Evolutionary conservation across 2,888 invertebrate species (phyloP).

Genomic region (Acleris literana): DNA sequence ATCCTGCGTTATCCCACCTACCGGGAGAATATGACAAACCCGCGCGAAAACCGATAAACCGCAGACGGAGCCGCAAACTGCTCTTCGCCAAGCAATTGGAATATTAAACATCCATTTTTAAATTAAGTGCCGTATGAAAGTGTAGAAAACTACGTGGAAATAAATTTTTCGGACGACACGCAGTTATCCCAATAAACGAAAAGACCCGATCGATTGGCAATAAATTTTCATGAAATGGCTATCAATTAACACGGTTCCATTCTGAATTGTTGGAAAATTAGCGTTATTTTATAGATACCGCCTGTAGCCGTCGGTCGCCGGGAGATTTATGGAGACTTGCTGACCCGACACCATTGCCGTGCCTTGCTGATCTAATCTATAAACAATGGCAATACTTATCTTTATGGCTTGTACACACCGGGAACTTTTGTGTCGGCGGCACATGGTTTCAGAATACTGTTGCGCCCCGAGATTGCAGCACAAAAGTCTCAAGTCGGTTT

Average conservation of each 20-base stretch:
- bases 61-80: not conserved
- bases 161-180: constrained; percentile 23
- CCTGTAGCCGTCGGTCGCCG: constrained; percentile 26
- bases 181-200: constrained; percentile 44
- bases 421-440: too few relatives aligned
- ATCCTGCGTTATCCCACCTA: too few relatives aligned
- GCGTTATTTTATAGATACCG: constrained; percentile 38
- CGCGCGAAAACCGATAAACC: not conserved
- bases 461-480: too few relatives aligned
- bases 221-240: constrained; percentile 48
- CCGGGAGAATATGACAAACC: not conserved
- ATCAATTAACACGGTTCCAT: constrained; percentile 53
- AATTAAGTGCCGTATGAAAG: not conserved
- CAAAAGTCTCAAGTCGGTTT: too few relatives aligned
- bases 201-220: constrained; percentile 42
- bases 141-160: not conserved
- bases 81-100: not conserved
- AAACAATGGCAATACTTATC: constrained; percentile 25
- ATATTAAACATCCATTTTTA: not conserved
- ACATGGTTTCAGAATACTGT: too few relatives aligned
- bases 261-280: constrained; percentile 42
- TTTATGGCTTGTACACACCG: too few relatives aligned
- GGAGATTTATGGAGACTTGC: constrained; percentile 38
- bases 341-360: constrained; percentile 45
- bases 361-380: constrained; percentile 16